These are phyloP conservation scores for Trachythela sp. DNA, from an alignment of 64 coral and sea anemone species.

Conservation along the genomic window DNA sequence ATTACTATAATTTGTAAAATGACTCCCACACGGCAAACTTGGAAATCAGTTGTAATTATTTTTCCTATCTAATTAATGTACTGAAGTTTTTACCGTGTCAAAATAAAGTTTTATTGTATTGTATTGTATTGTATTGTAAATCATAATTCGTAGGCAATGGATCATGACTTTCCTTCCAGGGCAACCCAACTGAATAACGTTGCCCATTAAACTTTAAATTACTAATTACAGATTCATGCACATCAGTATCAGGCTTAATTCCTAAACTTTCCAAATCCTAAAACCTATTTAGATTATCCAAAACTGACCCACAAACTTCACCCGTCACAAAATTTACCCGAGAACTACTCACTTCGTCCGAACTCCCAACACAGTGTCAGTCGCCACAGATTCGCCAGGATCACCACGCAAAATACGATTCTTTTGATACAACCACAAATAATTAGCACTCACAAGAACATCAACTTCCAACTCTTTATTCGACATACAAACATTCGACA, in stretches of 20 bases:
- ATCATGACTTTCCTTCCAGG: background rate
- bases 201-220: background rate
- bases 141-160: background rate
- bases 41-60: too few species aligned
- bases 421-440: constrained; percentile 41
- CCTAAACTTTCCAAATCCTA: background rate
- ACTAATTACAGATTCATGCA: background rate
- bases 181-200: background rate
- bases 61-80: too few species aligned
- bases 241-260: background rate
- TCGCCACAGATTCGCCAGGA: background rate
- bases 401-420: constrained; percentile 26
- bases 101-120: too few species aligned
- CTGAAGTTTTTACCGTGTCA: too few species aligned
- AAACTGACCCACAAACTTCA: background rate
- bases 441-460: constrained; percentile 35
- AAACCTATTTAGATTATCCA: background rate
- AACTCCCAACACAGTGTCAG: background rate
- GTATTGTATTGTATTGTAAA: too few species aligned
- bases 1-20: too few species aligned
- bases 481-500: constrained; percentile 34
- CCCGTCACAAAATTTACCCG: background rate
- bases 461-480: constrained; percentile 26
- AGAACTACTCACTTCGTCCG: background rate
- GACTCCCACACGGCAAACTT: too few species aligned